phyloP scores from a whole-genome alignment of 2,797 vertebrate species.

The Hippopotamyrus pictus region DNA sequence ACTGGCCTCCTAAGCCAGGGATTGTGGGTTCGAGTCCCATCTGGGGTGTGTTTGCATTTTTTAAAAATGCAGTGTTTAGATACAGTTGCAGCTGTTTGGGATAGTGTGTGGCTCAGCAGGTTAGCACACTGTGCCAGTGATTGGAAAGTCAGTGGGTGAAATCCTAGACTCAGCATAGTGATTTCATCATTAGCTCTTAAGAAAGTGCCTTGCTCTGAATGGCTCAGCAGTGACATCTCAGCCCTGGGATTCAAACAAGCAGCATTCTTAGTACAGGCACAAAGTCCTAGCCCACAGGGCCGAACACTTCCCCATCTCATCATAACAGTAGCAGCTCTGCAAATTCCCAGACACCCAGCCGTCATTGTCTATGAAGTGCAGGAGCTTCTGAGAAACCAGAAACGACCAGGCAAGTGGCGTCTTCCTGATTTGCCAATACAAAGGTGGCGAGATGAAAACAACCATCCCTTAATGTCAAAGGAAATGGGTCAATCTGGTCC shows the following conservation, averaged over 20 bases:
- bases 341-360: neutral
- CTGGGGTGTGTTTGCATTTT: neutral
- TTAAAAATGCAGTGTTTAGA: neutral
- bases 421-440: neutral
- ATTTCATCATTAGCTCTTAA: neutral
- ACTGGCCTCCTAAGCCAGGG: constrained; percentile 61
- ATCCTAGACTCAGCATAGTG: neutral
- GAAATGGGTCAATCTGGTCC: neutral
- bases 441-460: neutral
- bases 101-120: neutral
- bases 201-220: neutral
- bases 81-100: neutral
- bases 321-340: neutral
- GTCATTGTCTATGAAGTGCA: neutral
- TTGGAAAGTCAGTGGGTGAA: neutral
- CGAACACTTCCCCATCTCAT: neutral
- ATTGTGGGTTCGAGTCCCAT: constrained; percentile 42
- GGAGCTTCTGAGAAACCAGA: neutral
- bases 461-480: neutral
- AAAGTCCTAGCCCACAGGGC: neutral
- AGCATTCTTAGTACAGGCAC: neutral
- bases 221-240: neutral
- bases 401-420: neutral
- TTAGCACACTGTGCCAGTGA: neutral
- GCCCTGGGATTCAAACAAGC: neutral